Conservation (phyloP, 2,113 vertebrate genomes). For the Procavia capensis region DNA sequence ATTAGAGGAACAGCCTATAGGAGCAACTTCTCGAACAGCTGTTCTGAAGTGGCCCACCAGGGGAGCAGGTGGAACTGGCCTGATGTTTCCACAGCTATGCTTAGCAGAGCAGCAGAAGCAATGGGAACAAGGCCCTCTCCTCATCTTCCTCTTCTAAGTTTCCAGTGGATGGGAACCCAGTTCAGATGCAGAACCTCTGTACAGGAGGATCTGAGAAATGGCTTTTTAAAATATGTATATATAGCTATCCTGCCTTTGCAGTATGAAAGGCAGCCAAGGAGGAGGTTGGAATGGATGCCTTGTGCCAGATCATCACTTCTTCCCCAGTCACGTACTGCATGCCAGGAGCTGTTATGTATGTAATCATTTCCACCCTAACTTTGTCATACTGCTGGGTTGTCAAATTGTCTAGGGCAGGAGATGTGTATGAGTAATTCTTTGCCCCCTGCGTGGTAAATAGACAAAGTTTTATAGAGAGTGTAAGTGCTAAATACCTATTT, state of each 20-base stretch:
- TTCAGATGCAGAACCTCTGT: background rate
- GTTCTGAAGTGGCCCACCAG: background rate
- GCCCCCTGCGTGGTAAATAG: background rate
- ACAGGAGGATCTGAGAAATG: background rate
- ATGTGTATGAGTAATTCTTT: conserved; percentile 21
- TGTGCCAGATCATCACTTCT: background rate
- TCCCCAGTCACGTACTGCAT: background rate
- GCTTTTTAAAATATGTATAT: no score
- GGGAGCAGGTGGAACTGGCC: background rate
- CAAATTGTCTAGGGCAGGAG: background rate
- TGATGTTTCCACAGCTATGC: background rate
- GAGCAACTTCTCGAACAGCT: background rate
- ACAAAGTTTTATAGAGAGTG: background rate
- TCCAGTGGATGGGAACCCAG: background rate
- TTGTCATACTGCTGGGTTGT: background rate
- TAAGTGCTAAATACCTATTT: conserved; percentile 29
- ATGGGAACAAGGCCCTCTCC: background rate
- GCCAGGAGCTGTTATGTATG: background rate
- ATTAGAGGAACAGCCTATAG: background rate
- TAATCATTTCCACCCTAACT: background rate
- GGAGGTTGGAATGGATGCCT: background rate
- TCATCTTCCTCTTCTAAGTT: background rate
- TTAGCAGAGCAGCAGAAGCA: background rate
- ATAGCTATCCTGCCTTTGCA: background rate
- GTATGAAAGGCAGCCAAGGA: background rate